A percentile compares a stretch with the other conserved stretches of the same genome.
Conservation (phyloP, 2,113 vertebrate species). For the Collichthys lucidus region DNA sequence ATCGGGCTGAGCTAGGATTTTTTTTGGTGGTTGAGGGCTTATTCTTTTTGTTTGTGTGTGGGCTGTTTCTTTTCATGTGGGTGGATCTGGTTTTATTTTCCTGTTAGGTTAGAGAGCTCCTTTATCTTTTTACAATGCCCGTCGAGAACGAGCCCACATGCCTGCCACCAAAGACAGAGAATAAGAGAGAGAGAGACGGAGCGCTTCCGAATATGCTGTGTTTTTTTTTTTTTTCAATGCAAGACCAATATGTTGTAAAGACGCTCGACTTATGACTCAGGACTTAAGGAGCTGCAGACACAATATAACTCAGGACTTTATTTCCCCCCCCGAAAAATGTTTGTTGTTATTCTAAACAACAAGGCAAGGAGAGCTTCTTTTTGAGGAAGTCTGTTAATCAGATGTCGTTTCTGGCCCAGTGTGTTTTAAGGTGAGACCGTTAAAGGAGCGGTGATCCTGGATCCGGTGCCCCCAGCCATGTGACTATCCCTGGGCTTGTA, state of each 20-base stretch:
- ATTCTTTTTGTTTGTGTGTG: slow-evolving; percentile 74
- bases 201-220: slow-evolving; percentile 42
- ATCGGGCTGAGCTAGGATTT: slow-evolving; percentile 56
- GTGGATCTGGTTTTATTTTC: slow-evolving; percentile 77
- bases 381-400: slow-evolving; percentile 4
- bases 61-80: slow-evolving; percentile 78
- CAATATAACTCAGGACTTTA: slow-evolving; percentile 21
- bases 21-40: slow-evolving; percentile 61
- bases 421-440: slow-evolving; percentile 40
- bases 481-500: slow-evolving; percentile 75
- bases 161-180: slow-evolving; percentile 48
- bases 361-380: background rate
- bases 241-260: slow-evolving; percentile 39
- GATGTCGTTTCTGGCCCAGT: slow-evolving; percentile 3
- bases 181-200: slow-evolving; percentile 38
- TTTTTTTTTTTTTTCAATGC: background rate
- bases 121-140: slow-evolving; percentile 76
- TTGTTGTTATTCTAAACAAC: slow-evolving; percentile 19
- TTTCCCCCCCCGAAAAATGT: background rate
- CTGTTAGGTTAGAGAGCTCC: slow-evolving; percentile 67
- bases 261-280: slow-evolving; percentile 36
- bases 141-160: slow-evolving; percentile 71
- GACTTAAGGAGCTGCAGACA: slow-evolving; percentile 48
- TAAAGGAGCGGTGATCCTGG: slow-evolving; percentile 54
- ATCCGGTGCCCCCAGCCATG: slow-evolving; percentile 64